phyloP scores from a whole-genome alignment of 2,113 vertebrate species.

The Sebastes schlegelii region DNA sequence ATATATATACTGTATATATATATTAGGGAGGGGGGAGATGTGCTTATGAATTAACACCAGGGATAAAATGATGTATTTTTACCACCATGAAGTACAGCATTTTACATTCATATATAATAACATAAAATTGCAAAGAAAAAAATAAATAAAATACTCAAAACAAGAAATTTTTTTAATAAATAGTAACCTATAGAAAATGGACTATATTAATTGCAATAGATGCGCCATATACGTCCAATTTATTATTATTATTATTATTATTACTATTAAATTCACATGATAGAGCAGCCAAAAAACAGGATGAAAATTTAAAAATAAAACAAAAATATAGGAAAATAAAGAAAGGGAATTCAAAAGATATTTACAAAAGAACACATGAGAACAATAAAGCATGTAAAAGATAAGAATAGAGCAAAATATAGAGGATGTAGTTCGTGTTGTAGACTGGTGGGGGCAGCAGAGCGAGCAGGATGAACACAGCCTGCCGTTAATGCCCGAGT shows the following conservation, averaged over 20 bases:
- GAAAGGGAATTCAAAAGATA: background rate
- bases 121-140: too few species aligned
- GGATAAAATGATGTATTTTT: background rate
- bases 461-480: background rate
- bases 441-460: conserved; percentile 20
- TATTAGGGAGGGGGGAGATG: background rate
- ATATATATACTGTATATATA: too few species aligned
- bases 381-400: background rate
- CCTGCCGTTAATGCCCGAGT: accelerated
- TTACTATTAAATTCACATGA: too few species aligned
- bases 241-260: too few species aligned
- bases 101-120: too few species aligned
- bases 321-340: background rate
- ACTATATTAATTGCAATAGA: too few species aligned
- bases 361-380: too few species aligned
- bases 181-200: too few species aligned
- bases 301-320: background rate
- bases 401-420: background rate
- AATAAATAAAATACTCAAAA: too few species aligned
- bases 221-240: too few species aligned
- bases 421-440: background rate
- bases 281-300: background rate
- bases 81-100: too few species aligned
- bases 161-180: too few species aligned
- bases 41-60: background rate